These are phyloP conservation scores for Dendrolimus kikuchii DNA, from an alignment of 1,140 invertebrate species.

Conservation along the genomic window DNA sequence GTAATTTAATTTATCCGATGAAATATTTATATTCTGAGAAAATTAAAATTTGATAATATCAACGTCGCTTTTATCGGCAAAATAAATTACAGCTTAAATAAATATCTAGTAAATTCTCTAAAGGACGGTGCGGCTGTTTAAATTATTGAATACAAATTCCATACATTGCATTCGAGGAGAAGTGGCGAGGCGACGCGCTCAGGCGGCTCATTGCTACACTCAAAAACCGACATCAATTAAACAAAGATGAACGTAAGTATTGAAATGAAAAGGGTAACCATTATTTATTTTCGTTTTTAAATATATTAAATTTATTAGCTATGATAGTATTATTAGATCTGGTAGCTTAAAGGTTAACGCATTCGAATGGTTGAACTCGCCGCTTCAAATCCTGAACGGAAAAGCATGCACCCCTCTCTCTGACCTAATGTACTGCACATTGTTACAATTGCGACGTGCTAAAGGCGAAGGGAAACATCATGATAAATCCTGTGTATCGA, in stretches of 20 bases:
- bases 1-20: too few relatives aligned
- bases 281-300: background rate
- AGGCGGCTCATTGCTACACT: conserved; percentile 48
- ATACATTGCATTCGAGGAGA: conserved; percentile 49
- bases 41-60: conserved; percentile 4
- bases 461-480: too few relatives aligned
- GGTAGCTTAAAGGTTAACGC: too few relatives aligned
- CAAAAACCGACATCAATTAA: conserved; percentile 65
- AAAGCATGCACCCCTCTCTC: too few relatives aligned
- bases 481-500: too few relatives aligned
- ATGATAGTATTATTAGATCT: too few relatives aligned
- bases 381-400: too few relatives aligned
- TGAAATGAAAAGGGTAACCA: conserved; percentile 11
- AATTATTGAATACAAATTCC: conserved; percentile 65
- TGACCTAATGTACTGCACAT: too few relatives aligned
- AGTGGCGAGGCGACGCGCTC: conserved; percentile 40
- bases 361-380: too few relatives aligned
- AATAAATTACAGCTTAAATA: conserved; percentile 28
- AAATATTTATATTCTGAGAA: background rate
- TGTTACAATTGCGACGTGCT: too few relatives aligned
- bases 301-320: too few relatives aligned
- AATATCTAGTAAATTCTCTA: conserved; percentile 25
- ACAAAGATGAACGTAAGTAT: conserved; percentile 35
- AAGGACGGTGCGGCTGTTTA: conserved; percentile 40
- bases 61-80: conserved; percentile 20